Evolutionary conservation across 2,797 vertebrate species (phyloP).

Genomic region (Bovichtus diacanthus): DNA sequence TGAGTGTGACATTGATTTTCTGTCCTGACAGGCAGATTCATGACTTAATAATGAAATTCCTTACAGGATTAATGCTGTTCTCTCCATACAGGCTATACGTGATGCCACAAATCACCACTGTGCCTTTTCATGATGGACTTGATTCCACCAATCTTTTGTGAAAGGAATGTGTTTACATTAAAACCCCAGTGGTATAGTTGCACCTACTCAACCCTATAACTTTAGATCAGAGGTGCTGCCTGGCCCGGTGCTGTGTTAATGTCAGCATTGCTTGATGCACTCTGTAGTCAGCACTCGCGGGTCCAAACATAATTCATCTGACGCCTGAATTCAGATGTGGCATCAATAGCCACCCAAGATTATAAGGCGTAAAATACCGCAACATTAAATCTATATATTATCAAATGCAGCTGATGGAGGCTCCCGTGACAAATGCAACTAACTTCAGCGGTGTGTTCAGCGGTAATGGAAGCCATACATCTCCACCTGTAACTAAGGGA

Average conservation of each 20-base stretch:
- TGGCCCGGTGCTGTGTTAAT: slow-evolving; percentile 27
- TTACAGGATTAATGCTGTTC: slow-evolving; percentile 13
- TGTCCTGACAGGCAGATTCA: slow-evolving; percentile 31
- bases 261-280: slow-evolving; percentile 21
- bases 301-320: slow-evolving; percentile 37
- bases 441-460: neutral
- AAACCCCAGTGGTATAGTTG: neutral
- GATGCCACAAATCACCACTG: slow-evolving; percentile 24
- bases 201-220: slow-evolving; percentile 9
- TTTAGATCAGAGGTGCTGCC: slow-evolving; percentile 8
- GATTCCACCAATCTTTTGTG: slow-evolving; percentile 18
- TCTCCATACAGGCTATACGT: neutral
- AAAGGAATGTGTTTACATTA: slow-evolving; percentile 8
- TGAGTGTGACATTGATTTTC: slow-evolving; percentile 23
- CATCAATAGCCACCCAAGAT: slow-evolving; percentile 18
- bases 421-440: neutral
- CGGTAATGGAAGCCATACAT: neutral
- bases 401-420: slow-evolving; percentile 21
- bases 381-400: slow-evolving; percentile 26
- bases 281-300: slow-evolving; percentile 46
- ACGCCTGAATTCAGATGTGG: slow-evolving; percentile 38
- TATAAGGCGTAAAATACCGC: slow-evolving; percentile 26
- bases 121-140: slow-evolving; percentile 4
- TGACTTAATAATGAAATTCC: slow-evolving; percentile 35
- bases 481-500: neutral